Base-by-base conservation (phyloP, 1,140 invertebrate genomes). In the Drosophila kepulauana region DNA sequence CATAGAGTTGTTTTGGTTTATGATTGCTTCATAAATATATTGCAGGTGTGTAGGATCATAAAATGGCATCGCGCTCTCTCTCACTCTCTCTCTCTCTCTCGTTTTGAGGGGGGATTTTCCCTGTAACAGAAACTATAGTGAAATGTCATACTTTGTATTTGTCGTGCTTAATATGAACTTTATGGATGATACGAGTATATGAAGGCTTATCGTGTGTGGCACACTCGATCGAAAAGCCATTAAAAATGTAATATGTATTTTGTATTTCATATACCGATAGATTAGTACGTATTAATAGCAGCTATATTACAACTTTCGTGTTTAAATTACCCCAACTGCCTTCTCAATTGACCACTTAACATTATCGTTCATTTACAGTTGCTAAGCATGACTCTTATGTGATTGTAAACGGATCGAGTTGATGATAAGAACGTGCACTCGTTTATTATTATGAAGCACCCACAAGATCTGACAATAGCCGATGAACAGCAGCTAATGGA, bases 401-500 rank as follows among this genome's bases (percentile, higher is more conserved):
- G 79, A 82, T 67, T 77, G 82, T 82, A 58, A 62, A 63, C 46
- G 41, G 41, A 11, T n/a, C 35, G 15, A 41, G n/a, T 10, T 43
- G 35, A 33, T 35, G 72, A 70, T 70, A 58, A 51, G 52, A 49
- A 66, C 41, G 35, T 56, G 25, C 30, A 41, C n/a, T 46, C 20
- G 15, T 57, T 57, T 57, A 35, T 30, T 58, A 86, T 49, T 48
- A 87, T 87, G 84, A 87, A 87, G 67, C 84, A 88, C 61, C 85
- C 84, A n/a, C 84, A 87, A 70, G 84, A 87, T 78, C 49, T 84
- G 52, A 78, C 43, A 52, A 67, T 72, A 13, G 25, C 51, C 48
- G 63, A 88, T 57, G 84, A 69, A 57, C 84, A 88, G 48, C 80
- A 88, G 77, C 84, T 84, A 48, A 75, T 87, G 84, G 82, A 87